Conservation (phyloP, 2,797 vertebrate genomes). For the Sternotherus odoratus region DNA sequence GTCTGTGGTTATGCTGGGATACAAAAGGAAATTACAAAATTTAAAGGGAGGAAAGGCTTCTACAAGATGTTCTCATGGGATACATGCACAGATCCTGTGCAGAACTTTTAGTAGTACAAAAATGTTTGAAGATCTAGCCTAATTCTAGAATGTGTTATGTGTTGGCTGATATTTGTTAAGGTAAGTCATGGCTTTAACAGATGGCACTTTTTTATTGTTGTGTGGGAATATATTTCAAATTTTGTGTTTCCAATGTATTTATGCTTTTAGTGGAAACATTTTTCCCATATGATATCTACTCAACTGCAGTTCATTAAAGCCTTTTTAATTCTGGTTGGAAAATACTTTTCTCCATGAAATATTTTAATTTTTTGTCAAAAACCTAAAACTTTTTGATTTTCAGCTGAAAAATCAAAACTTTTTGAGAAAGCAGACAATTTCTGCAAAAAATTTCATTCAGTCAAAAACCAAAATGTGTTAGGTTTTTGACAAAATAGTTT, state of each 20-base stretch:
- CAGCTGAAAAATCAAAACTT: not conserved
- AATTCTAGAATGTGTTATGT: constrained; percentile 68
- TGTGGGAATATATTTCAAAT: not conserved
- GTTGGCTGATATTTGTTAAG: not conserved
- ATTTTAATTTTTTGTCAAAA: not conserved
- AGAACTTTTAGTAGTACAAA: constrained; percentile 62
- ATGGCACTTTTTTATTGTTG: constrained; percentile 6
- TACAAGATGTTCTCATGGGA: constrained; percentile 42
- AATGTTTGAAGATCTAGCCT: constrained; percentile 60
- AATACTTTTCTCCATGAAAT: not conserved
- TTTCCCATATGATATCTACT: not conserved
- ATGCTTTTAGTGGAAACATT: not conserved
- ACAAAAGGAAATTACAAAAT: constrained; percentile 51
- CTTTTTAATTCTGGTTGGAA: not conserved
- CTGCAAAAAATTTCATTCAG: not conserved
- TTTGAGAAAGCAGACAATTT: not conserved
- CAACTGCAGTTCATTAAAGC: not conserved
- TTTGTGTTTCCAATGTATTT: not conserved
- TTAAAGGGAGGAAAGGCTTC: constrained; percentile 53
- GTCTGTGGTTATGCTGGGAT: constrained; percentile 32
- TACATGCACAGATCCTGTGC: constrained; percentile 48
- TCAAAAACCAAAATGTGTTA: not conserved
- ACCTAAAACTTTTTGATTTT: not conserved
- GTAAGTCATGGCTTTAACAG: constrained; percentile 66
- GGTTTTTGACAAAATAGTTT: not conserved